These are phyloP conservation scores for Gisinianus flammeolus DNA, from an alignment of 2,888 invertebrate genomes.

Conservation along the genomic window DNA sequence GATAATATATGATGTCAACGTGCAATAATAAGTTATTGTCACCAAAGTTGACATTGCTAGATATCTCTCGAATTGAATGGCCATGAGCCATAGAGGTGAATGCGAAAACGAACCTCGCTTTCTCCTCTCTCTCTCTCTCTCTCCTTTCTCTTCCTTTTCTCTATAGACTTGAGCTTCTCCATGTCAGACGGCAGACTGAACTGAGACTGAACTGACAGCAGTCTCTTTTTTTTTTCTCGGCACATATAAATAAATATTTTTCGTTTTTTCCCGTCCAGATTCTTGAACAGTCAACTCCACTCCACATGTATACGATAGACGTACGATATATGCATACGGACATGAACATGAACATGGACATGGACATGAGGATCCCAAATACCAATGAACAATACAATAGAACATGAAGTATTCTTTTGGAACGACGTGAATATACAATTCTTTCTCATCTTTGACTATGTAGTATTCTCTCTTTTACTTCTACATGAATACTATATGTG, in stretches of 20 bases:
- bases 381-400: too few species aligned
- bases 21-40: neutral
- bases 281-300: neutral
- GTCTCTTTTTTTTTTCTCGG: neutral
- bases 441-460: too few species aligned
- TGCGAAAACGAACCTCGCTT: neutral
- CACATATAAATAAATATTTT: too few species aligned
- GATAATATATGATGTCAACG: neutral
- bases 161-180: too few species aligned
- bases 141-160: constrained; percentile 1
- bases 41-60: neutral
- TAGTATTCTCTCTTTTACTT: too few species aligned
- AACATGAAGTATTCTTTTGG: too few species aligned
- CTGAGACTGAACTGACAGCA: neutral
- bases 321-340: too few species aligned
- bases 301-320: too few species aligned
- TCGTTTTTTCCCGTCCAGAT: neutral
- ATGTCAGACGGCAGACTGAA: neutral
- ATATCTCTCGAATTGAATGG: neutral
- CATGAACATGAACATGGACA: too few species aligned
- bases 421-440: too few species aligned
- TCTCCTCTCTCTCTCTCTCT: neutral
- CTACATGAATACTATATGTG: too few species aligned
- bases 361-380: too few species aligned
- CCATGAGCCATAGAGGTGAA: neutral